Conservation (phyloP, 2,888 invertebrate genomes). For the Vesta saturnalis region DNA sequence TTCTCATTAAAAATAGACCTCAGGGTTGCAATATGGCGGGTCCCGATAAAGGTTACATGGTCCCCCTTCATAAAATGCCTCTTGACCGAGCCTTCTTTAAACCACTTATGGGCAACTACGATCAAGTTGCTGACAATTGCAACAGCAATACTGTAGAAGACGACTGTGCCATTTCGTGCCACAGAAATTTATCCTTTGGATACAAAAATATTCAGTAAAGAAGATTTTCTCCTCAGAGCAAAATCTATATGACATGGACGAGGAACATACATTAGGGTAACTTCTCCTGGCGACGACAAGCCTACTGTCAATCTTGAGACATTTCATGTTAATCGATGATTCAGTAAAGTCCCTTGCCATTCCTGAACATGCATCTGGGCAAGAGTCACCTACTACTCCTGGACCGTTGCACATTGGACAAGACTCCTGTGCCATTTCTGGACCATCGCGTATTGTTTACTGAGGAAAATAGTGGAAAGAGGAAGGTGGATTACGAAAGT, state of each 20-base stretch:
- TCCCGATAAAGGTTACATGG: not conserved
- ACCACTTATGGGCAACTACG: not conserved
- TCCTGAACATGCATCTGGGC: too few species aligned
- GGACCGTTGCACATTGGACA: not conserved
- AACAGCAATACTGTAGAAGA: not conserved
- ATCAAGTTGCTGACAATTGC: not conserved
- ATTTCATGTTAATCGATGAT: too few species aligned
- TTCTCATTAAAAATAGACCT: not conserved
- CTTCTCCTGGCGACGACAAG: too few species aligned
- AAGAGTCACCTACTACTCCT: too few species aligned
- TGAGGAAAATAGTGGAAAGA: not conserved
- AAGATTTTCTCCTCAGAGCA: too few species aligned
- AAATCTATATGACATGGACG: too few species aligned
- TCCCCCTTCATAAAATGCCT: not conserved
- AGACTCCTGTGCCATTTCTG: not conserved
- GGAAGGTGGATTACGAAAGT: not conserved
- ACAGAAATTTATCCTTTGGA: too few species aligned
- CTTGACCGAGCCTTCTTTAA: not conserved
- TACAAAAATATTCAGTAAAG: too few species aligned
- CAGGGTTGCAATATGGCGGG: not conserved
- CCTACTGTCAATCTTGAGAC: too few species aligned
- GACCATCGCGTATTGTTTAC: not conserved
- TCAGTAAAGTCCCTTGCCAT: too few species aligned
- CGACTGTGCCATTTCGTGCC: not conserved
- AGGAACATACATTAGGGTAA: too few species aligned